phyloP scores from a whole-genome alignment of 2,113 vertebrate species.

The Zosterops japonicus region DNA sequence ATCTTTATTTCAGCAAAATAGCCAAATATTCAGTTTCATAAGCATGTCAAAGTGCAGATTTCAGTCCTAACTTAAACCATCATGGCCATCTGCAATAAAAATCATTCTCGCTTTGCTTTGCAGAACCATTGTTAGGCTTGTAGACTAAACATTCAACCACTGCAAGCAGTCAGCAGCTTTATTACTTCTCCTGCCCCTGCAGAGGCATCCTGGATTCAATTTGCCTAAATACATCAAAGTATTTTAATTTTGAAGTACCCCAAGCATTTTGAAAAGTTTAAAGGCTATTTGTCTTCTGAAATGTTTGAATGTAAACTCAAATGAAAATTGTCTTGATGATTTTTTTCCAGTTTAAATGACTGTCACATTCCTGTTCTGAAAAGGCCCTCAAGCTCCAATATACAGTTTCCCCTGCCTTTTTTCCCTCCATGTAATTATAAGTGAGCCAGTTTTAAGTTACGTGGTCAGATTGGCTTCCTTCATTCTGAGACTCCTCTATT shows the following conservation, averaged over 20 bases:
- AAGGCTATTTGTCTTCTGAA: constrained; percentile 73
- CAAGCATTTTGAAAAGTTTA: constrained; percentile 73
- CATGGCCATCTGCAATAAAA: constrained; percentile 71
- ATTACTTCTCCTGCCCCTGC: constrained; percentile 58
- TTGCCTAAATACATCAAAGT: constrained; percentile 76
- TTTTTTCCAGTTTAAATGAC: constrained; percentile 63
- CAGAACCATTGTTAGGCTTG: constrained; percentile 55
- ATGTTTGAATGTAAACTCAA: constrained; percentile 69
- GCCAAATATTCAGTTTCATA: constrained; percentile 49
- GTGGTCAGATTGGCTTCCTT: neutral
- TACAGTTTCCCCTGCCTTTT: neutral
- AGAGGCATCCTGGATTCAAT: constrained; percentile 75
- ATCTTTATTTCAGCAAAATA: constrained; percentile 59
- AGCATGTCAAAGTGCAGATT: constrained; percentile 46
- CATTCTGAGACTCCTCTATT: neutral
- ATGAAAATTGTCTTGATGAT: constrained; percentile 63
- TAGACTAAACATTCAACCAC: constrained; percentile 78
- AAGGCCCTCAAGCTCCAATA: constrained; percentile 26
- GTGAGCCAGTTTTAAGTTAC: constrained; percentile 1
- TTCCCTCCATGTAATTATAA: neutral
- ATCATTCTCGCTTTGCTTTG: constrained; percentile 55
- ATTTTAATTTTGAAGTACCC: constrained; percentile 68
- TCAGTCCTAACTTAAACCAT: constrained; percentile 66
- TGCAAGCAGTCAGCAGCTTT: constrained; percentile 73
- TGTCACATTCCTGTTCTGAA: constrained; percentile 61